These are phyloP conservation scores for Brachypteracias leptosomus DNA, from an alignment of 2,113 vertebrate genomes.

Conservation along the genomic window DNA sequence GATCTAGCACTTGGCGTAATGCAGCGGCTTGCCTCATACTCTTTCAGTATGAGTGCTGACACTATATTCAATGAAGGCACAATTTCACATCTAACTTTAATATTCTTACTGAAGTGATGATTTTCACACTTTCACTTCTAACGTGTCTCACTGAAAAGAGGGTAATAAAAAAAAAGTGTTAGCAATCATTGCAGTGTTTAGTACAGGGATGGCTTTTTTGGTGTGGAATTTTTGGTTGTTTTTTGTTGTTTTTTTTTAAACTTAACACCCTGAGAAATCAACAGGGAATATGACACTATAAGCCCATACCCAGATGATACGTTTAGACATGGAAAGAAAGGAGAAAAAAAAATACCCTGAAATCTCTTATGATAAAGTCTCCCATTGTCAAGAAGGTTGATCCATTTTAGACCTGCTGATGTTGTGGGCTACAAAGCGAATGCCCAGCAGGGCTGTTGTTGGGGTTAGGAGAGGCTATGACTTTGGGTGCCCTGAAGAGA, in stretches of 20 bases:
- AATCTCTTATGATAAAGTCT: background rate
- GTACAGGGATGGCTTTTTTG: background rate
- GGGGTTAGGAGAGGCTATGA: background rate
- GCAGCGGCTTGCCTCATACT: background rate
- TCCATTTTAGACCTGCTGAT: background rate
- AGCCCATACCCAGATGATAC: background rate
- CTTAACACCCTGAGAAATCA: background rate
- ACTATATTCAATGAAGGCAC: background rate
- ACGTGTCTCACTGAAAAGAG: background rate
- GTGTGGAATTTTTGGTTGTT: background rate
- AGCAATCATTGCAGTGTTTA: background rate
- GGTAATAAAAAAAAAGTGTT: background rate
- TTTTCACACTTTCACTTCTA: background rate
- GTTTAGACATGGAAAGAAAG: background rate
- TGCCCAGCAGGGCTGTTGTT: background rate
- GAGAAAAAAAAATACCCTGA: background rate
- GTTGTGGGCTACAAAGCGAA: background rate
- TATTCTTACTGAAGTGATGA: background rate
- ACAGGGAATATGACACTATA: background rate
- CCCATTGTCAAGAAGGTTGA: background rate
- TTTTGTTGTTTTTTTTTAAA: background rate
- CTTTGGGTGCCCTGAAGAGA: background rate
- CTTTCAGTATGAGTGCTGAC: background rate
- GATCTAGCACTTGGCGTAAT: background rate
- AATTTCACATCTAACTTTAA: background rate